These are phyloP conservation scores for Ciona savignyi DNA, from an alignment of 23 tunicate species.

Conservation along the genomic window DNA sequence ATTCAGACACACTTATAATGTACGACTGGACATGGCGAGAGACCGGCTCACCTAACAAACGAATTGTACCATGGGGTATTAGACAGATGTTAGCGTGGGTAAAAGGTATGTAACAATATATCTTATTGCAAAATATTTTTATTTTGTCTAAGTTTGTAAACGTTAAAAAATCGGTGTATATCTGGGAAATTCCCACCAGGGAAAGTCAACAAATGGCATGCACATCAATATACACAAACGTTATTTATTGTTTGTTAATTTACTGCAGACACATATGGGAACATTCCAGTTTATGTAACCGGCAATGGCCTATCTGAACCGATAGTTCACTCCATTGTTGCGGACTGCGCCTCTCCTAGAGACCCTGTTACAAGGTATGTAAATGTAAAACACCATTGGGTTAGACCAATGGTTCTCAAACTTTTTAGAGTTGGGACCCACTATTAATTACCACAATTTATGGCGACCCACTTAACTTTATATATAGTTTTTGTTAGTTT, in stretches of 20 bases:
- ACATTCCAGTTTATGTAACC: conserved; percentile 59
- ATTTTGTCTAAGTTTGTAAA: too few species aligned
- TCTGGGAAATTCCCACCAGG: too few species aligned
- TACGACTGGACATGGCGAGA: conserved; percentile 82
- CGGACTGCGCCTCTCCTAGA: conserved; percentile 32
- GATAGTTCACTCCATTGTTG: conserved; percentile 10
- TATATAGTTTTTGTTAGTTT: too few species aligned
- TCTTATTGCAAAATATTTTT: too few species aligned
- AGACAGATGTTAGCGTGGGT: conserved; percentile 69
- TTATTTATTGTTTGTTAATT: not conserved
- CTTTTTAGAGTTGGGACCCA: too few species aligned
- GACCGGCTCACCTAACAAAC: conserved; percentile 41
- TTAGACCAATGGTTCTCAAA: too few species aligned
- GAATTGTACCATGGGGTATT: conserved; percentile 91
- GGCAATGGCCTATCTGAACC: conserved; percentile 91
- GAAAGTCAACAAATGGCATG: too few species aligned
- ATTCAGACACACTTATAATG: conserved; percentile 25
- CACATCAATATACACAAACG: too few species aligned
- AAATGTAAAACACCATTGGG: not conserved
- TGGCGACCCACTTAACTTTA: too few species aligned
- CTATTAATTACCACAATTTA: too few species aligned
- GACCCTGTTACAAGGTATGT: conserved; percentile 25
- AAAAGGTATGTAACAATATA: conserved; percentile 72
- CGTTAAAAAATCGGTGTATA: too few species aligned
- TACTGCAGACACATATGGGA: conserved; percentile 50